These are phyloP conservation scores for Drosophila rhopaloa DNA, from an alignment of 1,140 invertebrate genomes.

Conservation along the genomic window DNA sequence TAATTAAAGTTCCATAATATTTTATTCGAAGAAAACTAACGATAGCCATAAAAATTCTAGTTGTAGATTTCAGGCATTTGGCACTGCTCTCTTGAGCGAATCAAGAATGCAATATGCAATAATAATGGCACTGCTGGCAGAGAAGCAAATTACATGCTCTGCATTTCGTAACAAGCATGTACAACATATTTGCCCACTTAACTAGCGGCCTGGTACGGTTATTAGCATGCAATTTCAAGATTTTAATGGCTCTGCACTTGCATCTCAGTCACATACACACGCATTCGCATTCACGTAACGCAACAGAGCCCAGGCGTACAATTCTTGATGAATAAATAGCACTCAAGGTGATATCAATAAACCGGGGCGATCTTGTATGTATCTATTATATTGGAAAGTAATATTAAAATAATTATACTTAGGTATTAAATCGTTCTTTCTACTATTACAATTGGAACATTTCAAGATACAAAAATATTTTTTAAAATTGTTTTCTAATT, in stretches of 20 bases:
- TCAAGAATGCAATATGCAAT: slow-evolving; percentile 51
- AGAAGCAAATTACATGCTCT: slow-evolving; percentile 75
- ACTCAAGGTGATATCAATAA: slow-evolving; percentile 1
- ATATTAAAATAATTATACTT: too few species aligned
- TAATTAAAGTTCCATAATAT: too few species aligned
- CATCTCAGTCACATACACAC: slow-evolving; percentile 51
- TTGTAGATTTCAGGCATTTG: slow-evolving; percentile 12
- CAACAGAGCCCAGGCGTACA: slow-evolving; percentile 31
- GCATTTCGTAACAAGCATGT: slow-evolving; percentile 79
- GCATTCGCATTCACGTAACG: slow-evolving; percentile 28
- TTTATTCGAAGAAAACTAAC: too few species aligned
- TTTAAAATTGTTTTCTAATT: not conserved
- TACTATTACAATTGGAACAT: not conserved
- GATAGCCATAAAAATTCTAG: too few species aligned
- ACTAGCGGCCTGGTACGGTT: slow-evolving; percentile 66
- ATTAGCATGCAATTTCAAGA: slow-evolving; percentile 81
- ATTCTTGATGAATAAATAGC: slow-evolving; percentile 4
- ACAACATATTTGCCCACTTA: slow-evolving; percentile 80
- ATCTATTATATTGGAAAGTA: not conserved
- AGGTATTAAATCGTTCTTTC: too few species aligned
- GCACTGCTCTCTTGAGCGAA: slow-evolving; percentile 38
- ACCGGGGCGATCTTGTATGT: not conserved
- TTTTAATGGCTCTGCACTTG: slow-evolving; percentile 70
- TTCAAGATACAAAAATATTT: not conserved
- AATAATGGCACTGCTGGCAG: slow-evolving; percentile 66